Evolutionary conservation across 2,113 vertebrate species (phyloP).

Genomic region (Halichoerus grypus): DNA sequence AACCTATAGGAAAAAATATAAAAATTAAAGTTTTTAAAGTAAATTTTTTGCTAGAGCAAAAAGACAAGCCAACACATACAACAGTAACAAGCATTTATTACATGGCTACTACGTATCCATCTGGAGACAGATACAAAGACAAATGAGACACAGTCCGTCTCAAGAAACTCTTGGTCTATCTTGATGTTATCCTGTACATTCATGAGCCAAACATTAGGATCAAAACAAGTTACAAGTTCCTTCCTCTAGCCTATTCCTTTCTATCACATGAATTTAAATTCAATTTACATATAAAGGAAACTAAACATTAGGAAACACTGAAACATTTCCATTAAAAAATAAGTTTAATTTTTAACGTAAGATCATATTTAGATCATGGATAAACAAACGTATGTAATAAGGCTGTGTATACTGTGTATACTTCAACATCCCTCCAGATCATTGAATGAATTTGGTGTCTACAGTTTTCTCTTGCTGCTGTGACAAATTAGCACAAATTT

Average conservation of each 20-base stretch:
- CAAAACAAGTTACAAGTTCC: constrained; percentile 32
- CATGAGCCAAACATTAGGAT: background rate
- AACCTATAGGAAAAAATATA: constrained; percentile 69
- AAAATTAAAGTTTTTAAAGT: background rate
- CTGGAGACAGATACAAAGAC: background rate
- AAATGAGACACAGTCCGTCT: background rate
- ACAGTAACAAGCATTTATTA: background rate
- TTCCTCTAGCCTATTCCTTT: background rate
- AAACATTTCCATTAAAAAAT: constrained; percentile 34
- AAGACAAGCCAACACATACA: background rate
- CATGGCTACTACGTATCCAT: background rate
- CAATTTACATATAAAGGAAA: constrained; percentile 26
- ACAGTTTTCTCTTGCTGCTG: background rate
- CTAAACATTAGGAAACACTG: background rate
- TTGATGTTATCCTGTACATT: background rate
- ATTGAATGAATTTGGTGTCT: background rate
- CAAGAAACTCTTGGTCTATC: background rate
- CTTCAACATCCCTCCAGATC: background rate
- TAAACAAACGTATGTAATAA: background rate
- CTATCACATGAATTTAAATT: constrained; percentile 15
- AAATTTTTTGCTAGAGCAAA: constrained; percentile 10
- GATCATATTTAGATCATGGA: background rate
- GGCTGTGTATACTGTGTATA: background rate
- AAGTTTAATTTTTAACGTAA: constrained; percentile 5
- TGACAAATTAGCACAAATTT: background rate